Base-by-base conservation (phyloP, 2,888 invertebrate species). In the Scaptomyza parva region DNA sequence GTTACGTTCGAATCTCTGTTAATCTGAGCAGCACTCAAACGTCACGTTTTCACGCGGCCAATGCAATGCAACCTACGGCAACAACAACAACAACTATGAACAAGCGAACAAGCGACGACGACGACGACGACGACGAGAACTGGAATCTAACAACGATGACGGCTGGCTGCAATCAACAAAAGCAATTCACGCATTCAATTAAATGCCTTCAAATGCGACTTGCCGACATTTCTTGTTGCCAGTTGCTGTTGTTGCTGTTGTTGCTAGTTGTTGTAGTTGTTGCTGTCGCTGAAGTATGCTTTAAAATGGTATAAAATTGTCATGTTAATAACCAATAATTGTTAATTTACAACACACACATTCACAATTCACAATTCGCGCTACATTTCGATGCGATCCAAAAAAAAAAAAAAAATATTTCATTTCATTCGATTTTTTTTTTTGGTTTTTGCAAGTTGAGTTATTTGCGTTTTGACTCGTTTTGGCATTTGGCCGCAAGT, bases 1-100 rank as follows among this genome's bases (percentile, higher is more conserved):
- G 39, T 51, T 76, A 84, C 86, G 76, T 87, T 85, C 79, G 72
- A 78, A 79, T 86, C 81, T 87, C 84, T 76, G 74, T 87, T 83
- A 76, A 87, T 87, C 87, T 81, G 74, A 87, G 78, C 78, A 76
- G 63, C 78, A 64, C 84, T 78, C 74, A 83, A 89, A 79, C 90
- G 90, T 90, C 90, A 90, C 89, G 89, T 90, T 90, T 90, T 88
- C 87, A 88, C 88, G 90, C 89, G 90, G 85, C 73, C 84, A 78
- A n/a, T n/a, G 63, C 81, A 64, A 76, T 76, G 79, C 83, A 78
- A 69, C 72, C 73, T 65, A 70, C 60, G 76, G 72, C 76, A 70
- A 53, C 74, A 74, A 43, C 74, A 60, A 30, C 69, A 67, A 44
- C 72, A 58, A 20, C 58, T 28, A 20, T 41, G 39, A 47, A 22